phyloP scores from a whole-genome alignment of 2,888 invertebrate species.

The Nephrocerus scutellatus region DNA sequence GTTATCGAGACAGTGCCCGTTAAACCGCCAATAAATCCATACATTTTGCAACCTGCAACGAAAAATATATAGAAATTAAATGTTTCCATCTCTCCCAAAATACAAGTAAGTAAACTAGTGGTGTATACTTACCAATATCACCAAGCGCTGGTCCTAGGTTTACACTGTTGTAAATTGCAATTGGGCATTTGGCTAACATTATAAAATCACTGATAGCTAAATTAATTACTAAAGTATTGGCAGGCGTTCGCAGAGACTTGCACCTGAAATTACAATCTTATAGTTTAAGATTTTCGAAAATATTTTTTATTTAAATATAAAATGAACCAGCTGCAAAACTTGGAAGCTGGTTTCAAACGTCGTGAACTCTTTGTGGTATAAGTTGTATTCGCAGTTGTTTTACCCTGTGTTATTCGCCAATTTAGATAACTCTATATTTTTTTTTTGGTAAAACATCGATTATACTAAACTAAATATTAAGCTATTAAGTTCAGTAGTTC shows the following conservation, averaged over 20 bases:
- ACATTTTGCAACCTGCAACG: constrained; percentile 64
- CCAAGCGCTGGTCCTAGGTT: constrained; percentile 67
- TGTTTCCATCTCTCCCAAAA: not conserved
- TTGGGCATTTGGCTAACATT: constrained; percentile 64
- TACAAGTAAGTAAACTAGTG: too few species aligned
- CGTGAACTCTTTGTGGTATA: too few species aligned
- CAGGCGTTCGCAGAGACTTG: constrained; percentile 63
- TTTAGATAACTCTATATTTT: too few species aligned
- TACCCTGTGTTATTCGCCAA: too few species aligned
- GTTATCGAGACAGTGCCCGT: constrained; percentile 76
- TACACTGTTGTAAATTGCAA: constrained; percentile 69
- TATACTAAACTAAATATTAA: too few species aligned
- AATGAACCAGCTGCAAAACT: too few species aligned
- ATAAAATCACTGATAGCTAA: constrained; percentile 68
- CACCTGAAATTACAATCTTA: constrained; percentile 54
- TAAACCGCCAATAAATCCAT: constrained; percentile 73
- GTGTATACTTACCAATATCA: constrained; percentile 57
- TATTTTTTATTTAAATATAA: not conserved
- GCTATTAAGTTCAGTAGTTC: too few species aligned
- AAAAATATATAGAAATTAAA: constrained; percentile 5
- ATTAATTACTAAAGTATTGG: constrained; percentile 68
- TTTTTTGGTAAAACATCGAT: too few species aligned
- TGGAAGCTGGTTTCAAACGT: too few species aligned
- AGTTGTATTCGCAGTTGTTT: too few species aligned
- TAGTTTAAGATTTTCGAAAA: not conserved